These are phyloP conservation scores for Otis tarda DNA, from an alignment of 2,113 vertebrate genomes.

Conservation along the genomic window DNA sequence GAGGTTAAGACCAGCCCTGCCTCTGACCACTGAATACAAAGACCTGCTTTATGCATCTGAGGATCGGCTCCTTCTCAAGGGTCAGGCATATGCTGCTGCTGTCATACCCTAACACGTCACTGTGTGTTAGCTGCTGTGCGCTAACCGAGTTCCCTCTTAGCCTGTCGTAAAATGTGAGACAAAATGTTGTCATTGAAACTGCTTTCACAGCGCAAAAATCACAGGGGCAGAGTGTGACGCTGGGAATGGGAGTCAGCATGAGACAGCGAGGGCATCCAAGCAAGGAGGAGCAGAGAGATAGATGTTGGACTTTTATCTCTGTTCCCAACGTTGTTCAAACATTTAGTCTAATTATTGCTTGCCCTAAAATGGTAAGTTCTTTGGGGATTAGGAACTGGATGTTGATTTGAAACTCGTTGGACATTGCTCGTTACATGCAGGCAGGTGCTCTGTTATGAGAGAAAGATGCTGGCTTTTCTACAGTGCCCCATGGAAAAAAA, in stretches of 20 bases:
- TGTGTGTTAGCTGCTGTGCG: neutral
- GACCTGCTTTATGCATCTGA: constrained; percentile 2
- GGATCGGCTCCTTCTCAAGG: neutral
- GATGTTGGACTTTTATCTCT: neutral
- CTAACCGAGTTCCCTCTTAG: neutral
- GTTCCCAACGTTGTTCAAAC: neutral
- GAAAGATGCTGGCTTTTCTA: neutral
- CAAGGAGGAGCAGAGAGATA: neutral
- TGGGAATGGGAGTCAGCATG: neutral
- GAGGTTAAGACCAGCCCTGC: neutral
- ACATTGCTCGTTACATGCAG: neutral
- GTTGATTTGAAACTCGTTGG: neutral
- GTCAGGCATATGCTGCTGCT: neutral
- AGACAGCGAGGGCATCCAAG: neutral
- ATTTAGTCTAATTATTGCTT: neutral
- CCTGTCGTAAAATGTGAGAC: neutral
- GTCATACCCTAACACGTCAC: neutral
- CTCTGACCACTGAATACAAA: neutral
- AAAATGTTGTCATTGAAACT: neutral
- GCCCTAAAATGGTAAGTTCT: neutral
- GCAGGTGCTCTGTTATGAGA: neutral
- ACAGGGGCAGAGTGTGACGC: neutral
- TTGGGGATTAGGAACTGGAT: neutral
- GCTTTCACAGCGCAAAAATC: neutral
- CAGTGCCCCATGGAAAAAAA: neutral